Evolutionary conservation across 2,888 invertebrate species (phyloP).

Genomic region (Koerneria pararmatus): DNA sequence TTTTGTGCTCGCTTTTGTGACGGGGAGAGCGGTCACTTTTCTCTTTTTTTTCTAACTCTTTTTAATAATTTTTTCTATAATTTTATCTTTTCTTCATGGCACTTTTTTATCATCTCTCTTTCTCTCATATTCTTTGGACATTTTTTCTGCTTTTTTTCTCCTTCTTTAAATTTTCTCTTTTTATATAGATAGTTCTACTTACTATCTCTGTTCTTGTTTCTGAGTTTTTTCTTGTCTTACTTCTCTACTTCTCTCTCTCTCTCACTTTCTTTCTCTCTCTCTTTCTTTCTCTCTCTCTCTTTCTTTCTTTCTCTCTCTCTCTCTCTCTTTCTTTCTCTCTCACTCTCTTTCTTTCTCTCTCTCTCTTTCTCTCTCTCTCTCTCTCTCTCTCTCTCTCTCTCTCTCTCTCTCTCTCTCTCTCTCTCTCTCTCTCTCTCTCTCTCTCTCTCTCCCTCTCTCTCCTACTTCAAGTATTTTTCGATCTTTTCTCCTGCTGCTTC

Average conservation of each 20-base stretch:
- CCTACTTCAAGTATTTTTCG: not conserved
- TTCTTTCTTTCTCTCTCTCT: not conserved
- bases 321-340: not conserved
- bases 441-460: not conserved
- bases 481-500: not conserved
- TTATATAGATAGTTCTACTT: too few relatives aligned
- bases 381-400: not conserved
- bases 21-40: too few relatives aligned
- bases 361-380: not conserved
- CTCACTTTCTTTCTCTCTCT: not conserved
- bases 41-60: too few relatives aligned
- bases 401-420: not conserved
- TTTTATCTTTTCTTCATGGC: too few relatives aligned
- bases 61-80: too few relatives aligned
- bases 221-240: not conserved
- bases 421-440: not conserved
- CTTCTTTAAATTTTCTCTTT: too few relatives aligned
- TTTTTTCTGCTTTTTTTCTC: too few relatives aligned
- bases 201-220: too few relatives aligned
- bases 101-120: too few relatives aligned
- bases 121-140: too few relatives aligned
- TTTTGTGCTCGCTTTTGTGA: too few relatives aligned
- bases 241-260: not conserved
- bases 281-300: not conserved
- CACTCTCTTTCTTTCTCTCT: not conserved